Evolutionary conservation across 1,140 invertebrate genomes (phyloP).

Genomic region (Coelopa frigida): DNA sequence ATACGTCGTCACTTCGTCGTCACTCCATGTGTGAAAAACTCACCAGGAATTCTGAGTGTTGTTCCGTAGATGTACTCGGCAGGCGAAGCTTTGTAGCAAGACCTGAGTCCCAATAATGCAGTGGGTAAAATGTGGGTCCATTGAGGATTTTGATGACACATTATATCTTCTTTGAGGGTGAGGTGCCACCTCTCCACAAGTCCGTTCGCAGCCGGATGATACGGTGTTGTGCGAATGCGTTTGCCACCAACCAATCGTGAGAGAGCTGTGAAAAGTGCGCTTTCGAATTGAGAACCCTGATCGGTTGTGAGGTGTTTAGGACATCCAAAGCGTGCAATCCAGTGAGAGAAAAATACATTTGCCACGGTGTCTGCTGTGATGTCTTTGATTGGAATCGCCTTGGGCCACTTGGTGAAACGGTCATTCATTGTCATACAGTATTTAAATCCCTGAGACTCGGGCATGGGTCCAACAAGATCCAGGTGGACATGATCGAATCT

Average conservation of each 20-base stretch:
- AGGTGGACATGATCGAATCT: slow-evolving; percentile 5
- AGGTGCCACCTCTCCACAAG: too few relatives aligned
- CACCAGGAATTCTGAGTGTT: too few relatives aligned
- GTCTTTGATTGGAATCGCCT: background rate
- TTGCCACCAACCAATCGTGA: slow-evolving; percentile 18
- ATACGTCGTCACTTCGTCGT: too few relatives aligned
- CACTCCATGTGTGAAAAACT: too few relatives aligned
- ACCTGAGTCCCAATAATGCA: too few relatives aligned
- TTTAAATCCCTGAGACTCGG: background rate
- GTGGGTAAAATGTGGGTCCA: too few relatives aligned
- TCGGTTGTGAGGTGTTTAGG: slow-evolving; percentile 33
- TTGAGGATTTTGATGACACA: too few relatives aligned
- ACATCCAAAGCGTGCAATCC: slow-evolving; percentile 37
- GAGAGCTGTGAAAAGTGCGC: slow-evolving; percentile 20
- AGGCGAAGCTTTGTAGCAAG: too few relatives aligned
- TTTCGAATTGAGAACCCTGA: slow-evolving; percentile 25
- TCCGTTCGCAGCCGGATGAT: slow-evolving; percentile 44
- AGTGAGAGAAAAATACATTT: slow-evolving; percentile 26
- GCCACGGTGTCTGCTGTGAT: slow-evolving; percentile 1
- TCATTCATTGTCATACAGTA: background rate
- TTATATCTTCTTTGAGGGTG: too few relatives aligned
- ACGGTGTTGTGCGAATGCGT: slow-evolving; percentile 33
- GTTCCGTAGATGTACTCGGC: too few relatives aligned
- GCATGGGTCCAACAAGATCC: slow-evolving; percentile 11
- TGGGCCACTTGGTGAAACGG: background rate